Conservation (phyloP, 1,140 invertebrate species). For the Aradophagus sp. region DNA sequence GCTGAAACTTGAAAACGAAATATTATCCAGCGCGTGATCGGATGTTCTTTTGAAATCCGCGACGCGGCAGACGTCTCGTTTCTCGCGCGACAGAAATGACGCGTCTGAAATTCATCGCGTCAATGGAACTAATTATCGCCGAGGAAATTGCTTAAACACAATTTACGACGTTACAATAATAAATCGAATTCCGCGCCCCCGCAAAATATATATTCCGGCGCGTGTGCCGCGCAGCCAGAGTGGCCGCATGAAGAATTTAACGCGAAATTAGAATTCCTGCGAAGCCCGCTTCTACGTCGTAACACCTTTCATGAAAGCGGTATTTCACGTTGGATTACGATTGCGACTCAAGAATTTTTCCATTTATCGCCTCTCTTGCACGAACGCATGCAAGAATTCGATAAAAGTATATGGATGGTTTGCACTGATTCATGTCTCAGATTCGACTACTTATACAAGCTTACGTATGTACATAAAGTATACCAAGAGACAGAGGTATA, state of each 20-base stretch:
- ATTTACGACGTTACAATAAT: constrained; percentile 32
- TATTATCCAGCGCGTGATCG: no score
- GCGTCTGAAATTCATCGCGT: no score
- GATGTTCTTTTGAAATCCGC: no score
- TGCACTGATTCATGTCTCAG: constrained; percentile 59
- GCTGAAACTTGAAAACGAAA: no score
- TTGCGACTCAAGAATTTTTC: constrained; percentile 74
- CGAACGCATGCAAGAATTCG: constrained; percentile 72
- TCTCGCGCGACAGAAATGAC: no score
- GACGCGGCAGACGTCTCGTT: no score
- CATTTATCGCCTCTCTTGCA: constrained; percentile 73
- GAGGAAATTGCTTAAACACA: no score
- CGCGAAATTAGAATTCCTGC: constrained; percentile 64
- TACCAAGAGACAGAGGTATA: no score
- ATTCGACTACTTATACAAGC: constrained; percentile 53
- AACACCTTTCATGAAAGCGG: constrained; percentile 68
- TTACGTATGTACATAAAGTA: constrained; percentile 61
- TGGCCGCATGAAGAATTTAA: constrained; percentile 65
- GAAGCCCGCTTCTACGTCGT: constrained; percentile 61
- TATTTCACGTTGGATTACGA: constrained; percentile 67
- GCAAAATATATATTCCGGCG: constrained; percentile 44
- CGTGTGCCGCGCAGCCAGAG: constrained; percentile 37
- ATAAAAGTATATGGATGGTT: constrained; percentile 67
- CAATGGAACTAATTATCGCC: no score
- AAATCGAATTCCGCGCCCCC: constrained; percentile 43